Percentiles rank a stretch among this genome's conserved stretches.
phyloP scores from a whole-genome alignment of 2,888 invertebrate genomes.

The Pharmacophagus antenor region DNA sequence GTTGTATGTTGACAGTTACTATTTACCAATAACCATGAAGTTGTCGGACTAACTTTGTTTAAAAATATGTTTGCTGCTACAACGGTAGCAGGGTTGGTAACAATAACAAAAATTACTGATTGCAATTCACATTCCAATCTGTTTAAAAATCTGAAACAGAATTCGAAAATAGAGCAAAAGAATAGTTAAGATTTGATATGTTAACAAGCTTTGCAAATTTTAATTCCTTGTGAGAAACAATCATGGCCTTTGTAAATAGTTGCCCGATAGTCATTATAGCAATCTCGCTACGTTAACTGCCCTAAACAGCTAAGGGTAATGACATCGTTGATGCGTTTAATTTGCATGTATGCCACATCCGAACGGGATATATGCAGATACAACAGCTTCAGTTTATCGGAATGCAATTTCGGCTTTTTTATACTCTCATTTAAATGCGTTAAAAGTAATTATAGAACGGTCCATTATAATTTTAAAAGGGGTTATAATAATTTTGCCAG shows the following conservation, averaged over 20 bases:
- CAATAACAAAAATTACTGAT: neutral
- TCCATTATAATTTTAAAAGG: neutral
- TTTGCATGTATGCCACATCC: constrained; percentile 56
- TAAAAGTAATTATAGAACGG: neutral
- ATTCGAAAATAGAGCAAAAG: neutral
- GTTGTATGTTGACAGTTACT: too few species aligned
- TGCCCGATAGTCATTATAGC: constrained; percentile 63
- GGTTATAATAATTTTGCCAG: neutral
- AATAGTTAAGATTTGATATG: constrained; percentile 18
- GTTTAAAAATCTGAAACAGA: neutral
- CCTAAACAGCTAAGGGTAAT: constrained; percentile 73
- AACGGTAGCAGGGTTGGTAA: too few species aligned
- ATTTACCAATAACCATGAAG: too few species aligned
- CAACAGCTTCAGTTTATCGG: constrained; percentile 16
- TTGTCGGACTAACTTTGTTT: too few species aligned
- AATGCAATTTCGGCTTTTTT: constrained; percentile 8
- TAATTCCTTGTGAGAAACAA: constrained; percentile 46
- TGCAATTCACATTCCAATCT: neutral
- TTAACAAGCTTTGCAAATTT: constrained; percentile 38
- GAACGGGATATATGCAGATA: constrained; percentile 16
- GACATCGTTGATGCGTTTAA: constrained; percentile 74
- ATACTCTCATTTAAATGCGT: constrained; percentile 1
- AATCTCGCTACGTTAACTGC: constrained; percentile 69
- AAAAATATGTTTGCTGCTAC: too few species aligned
- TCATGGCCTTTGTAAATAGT: constrained; percentile 63